Evolutionary conservation across 2,888 invertebrate species (phyloP).

Genomic region (Cyaniris semiargus): DNA sequence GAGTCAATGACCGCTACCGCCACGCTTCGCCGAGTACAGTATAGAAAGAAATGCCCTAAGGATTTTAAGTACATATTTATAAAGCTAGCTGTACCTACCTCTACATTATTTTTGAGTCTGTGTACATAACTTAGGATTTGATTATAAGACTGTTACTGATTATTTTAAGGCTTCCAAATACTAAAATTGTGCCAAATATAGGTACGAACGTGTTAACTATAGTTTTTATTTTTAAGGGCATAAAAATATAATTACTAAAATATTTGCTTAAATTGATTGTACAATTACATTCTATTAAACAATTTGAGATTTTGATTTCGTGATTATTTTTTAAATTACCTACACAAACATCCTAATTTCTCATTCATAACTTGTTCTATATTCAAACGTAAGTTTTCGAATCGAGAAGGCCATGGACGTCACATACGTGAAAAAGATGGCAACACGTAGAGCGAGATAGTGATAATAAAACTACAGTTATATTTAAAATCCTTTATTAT

Average conservation of each 20-base stretch:
- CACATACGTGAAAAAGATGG: not conserved
- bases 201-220: conserved; percentile 24
- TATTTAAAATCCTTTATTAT: conserved; percentile 62
- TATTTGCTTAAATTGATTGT: conserved; percentile 5
- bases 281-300: conserved; percentile 29
- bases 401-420: not conserved
- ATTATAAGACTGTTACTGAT: conserved; percentile 41
- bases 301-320: not conserved
- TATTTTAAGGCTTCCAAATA: conserved; percentile 41
- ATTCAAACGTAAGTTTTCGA: no score
- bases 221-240: not conserved
- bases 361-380: no score
- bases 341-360: not conserved
- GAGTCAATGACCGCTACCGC: no score
- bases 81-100: conserved; percentile 4
- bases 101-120: not conserved
- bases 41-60: not conserved
- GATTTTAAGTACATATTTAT: no score
- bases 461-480: conserved; percentile 42
- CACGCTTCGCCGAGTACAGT: no score
- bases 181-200: conserved; percentile 30
- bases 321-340: not conserved
- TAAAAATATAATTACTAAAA: conserved; percentile 20
- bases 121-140: conserved; percentile 25
- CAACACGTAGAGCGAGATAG: not conserved